A percentile compares a stretch with the other conserved stretches of the same genome.
Evolutionary conservation across 2,113 vertebrate genomes (phyloP).

Genomic region (Lota lota): DNA sequence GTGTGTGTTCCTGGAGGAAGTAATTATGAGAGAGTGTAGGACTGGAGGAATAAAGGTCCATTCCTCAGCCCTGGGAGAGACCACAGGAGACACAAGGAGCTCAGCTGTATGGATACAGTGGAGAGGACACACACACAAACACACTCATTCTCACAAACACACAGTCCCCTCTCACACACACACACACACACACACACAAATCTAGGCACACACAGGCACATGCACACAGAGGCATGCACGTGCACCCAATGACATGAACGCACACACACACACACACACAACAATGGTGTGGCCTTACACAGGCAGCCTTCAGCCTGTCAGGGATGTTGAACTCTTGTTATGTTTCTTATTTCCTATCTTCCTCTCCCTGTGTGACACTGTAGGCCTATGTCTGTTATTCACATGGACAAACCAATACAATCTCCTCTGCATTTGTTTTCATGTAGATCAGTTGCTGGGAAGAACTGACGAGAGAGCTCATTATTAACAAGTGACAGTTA

Average conservation of each 20-base stretch:
- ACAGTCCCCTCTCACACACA: background rate
- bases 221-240: background rate
- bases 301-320: too few species aligned
- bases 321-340: too few species aligned
- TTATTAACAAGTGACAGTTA: too few species aligned
- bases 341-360: too few species aligned
- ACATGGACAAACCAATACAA: too few species aligned
- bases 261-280: background rate
- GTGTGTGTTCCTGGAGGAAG: constrained; percentile 38
- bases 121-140: background rate
- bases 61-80: constrained; percentile 22
- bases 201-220: background rate
- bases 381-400: too few species aligned
- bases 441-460: too few species aligned
- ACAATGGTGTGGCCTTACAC: too few species aligned
- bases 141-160: background rate
- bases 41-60: constrained; percentile 14
- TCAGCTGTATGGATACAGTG: background rate
- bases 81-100: background rate
- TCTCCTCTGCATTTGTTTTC: too few species aligned
- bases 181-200: background rate
- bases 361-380: too few species aligned
- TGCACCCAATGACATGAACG: background rate
- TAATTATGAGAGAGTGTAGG: constrained; percentile 39
- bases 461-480: too few species aligned